A percentile compares a stretch with the other conserved stretches of the same genome.
Evolutionary conservation across 2,888 invertebrate genomes (phyloP).

Genomic region (Lysandra bellargus): DNA sequence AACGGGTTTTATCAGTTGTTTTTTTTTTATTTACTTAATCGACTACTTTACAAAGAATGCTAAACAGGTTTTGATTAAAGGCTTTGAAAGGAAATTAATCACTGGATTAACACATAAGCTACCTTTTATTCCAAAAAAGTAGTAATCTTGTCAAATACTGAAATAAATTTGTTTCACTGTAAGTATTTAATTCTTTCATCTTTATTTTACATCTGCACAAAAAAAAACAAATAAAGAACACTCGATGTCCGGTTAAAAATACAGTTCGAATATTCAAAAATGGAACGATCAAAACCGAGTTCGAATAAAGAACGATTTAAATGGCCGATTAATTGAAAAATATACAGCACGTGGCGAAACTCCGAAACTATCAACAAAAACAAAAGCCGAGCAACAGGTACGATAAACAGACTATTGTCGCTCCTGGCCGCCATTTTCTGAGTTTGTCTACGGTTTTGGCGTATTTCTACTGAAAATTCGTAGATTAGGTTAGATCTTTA

Average conservation of each 20-base stretch:
- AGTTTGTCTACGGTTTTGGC: constrained; percentile 19
- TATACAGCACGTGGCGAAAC: constrained; percentile 39
- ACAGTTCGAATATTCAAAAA: constrained; percentile 11
- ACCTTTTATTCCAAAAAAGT: too few species aligned
- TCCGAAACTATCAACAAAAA: constrained; percentile 39
- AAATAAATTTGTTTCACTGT: too few species aligned
- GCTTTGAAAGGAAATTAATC: too few species aligned
- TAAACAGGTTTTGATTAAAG: too few species aligned
- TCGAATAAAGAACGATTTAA: constrained; percentile 26
- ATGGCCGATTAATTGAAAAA: constrained; percentile 33
- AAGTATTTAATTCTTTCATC: not conserved
- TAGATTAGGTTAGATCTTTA: not conserved
- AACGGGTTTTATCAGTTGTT: too few species aligned
- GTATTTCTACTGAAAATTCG: not conserved
- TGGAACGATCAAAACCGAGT: not conserved
- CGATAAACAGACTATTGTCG: constrained; percentile 32
- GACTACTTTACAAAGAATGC: too few species aligned
- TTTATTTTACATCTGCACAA: not conserved
- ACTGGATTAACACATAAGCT: too few species aligned
- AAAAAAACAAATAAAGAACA: not conserved
- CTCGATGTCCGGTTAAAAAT: constrained; percentile 8
- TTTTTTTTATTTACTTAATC: too few species aligned
- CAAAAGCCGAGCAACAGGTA: constrained; percentile 36
- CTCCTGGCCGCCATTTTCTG: constrained; percentile 24
- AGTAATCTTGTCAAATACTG: too few species aligned